Percentiles rank a stretch among this genome's conserved stretches.
phyloP scores from a whole-genome alignment of 2,888 invertebrate genomes.

The Oegoconia quadripuncta region DNA sequence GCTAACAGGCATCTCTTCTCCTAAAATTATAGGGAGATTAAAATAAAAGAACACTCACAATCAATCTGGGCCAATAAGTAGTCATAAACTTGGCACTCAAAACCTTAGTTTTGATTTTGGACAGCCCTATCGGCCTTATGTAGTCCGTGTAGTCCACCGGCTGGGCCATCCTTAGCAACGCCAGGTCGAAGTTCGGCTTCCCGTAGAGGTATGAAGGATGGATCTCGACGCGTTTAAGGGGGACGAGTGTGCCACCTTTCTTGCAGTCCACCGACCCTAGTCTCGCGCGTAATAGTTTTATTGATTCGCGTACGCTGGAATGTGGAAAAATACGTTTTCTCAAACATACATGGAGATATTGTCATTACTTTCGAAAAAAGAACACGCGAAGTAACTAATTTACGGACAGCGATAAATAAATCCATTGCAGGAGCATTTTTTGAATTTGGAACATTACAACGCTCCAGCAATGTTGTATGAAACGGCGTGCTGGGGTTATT shows the following conservation, averaged over 20 bases:
- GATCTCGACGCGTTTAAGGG: conserved; percentile 42
- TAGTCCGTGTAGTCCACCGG: conserved; percentile 28
- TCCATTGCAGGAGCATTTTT: no score
- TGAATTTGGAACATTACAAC: no score
- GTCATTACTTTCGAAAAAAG: no score
- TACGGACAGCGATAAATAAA: no score
- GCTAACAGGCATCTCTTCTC: neutral
- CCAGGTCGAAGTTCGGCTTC: conserved; percentile 47
- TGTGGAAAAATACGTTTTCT: neutral
- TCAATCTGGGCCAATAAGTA: conserved; percentile 61
- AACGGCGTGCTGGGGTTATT: no score
- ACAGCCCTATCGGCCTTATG: conserved; percentile 45
- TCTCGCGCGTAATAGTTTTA: conserved; percentile 50
- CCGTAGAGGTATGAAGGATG: conserved; percentile 46
- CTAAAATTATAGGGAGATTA: neutral
- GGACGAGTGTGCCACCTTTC: conserved; percentile 44
- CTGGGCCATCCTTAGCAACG: conserved; percentile 41
- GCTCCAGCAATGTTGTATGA: no score
- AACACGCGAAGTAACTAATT: no score
- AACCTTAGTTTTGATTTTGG: conserved; percentile 35
- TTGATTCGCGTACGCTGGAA: conserved; percentile 56
- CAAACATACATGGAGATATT: no score
- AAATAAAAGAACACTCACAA: conserved; percentile 43
- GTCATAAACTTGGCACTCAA: conserved; percentile 51
- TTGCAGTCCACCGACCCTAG: conserved; percentile 62